Base-by-base conservation (phyloP, 2,113 vertebrate species). In the Mungos mungo region DNA sequence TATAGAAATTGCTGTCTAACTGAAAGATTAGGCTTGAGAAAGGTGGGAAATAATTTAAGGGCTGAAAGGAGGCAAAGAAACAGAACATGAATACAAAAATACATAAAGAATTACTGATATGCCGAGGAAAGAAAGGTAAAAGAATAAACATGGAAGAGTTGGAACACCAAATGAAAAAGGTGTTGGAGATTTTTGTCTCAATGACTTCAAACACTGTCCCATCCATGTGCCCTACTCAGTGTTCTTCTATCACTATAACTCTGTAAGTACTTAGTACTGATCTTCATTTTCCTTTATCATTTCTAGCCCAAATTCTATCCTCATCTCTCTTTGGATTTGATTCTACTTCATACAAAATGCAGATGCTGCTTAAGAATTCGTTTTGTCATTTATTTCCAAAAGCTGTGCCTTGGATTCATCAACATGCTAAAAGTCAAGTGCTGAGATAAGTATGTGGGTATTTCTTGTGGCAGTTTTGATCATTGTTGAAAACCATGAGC, bases 321-420 rank as follows among this genome's bases (percentile, higher is more conserved):
- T 94, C 9, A 13, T n/a, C 31, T 88, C 2, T 10, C 0, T 88
- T 68, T 86, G 5, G 35, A 69, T 63, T 57, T 68, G 85, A 80
- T 29, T 95, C 84, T 76, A 54, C 5, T 74, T 96, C 38, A 31
- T 86, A 85, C 16, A 96, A 90, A 95, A 41, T 12, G 93, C 31
- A 63, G 0, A 91, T 27, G 3, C 45, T 93, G 71, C 35, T 96
- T 66, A 80, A 90, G 95, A 79, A 12, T 54, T 97, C 95, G 72
- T 84, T 96, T 97, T 96, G 54, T 88, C 93, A 95, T 50, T 96
- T 33, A n/a, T 68, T 93, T 97, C 52, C 33, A 98, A 79, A 54
- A 98, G 41, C 52, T 94, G 65, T 25, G 97, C 29, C 38, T 77
- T 50, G 87, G 96, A 97, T 96, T 47, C 45, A 86, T 93, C 86